These are phyloP conservation scores for Meteorus cinctellus DNA, from an alignment of 2,888 invertebrate species.

Conservation along the genomic window DNA sequence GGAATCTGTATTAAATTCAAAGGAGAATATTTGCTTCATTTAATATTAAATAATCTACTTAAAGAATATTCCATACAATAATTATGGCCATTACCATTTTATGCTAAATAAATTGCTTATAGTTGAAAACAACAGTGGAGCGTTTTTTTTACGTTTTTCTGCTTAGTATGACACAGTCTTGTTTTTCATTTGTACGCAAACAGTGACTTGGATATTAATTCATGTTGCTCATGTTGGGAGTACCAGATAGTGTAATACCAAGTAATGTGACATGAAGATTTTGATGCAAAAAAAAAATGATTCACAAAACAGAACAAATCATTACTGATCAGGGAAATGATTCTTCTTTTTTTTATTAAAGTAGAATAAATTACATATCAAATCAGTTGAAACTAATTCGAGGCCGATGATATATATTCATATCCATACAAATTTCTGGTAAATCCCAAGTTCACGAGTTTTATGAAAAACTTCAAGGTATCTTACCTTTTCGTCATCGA, in stretches of 20 bases:
- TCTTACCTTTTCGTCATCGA: conserved; percentile 70
- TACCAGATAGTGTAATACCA: conserved; percentile 27
- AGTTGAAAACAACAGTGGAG: not conserved
- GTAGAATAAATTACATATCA: conserved; percentile 29
- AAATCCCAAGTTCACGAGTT: conserved; percentile 32
- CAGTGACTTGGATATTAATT: conserved; percentile 43
- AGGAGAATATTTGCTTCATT: not conserved
- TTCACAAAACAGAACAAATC: not conserved
- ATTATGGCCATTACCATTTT: not conserved
- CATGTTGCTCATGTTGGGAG: conserved; percentile 44
- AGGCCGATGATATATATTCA: conserved; percentile 12
- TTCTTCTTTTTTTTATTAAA: conserved; percentile 37
- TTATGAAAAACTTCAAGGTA: conserved; percentile 31
- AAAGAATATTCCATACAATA: not conserved
- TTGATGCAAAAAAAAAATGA: conserved; percentile 2
- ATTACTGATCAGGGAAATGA: not conserved
- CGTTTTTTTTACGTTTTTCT: conserved; percentile 25
- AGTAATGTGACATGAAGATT: conserved; percentile 37
- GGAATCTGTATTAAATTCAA: conserved; percentile 40
- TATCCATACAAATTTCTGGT: not conserved
- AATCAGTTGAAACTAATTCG: conserved; percentile 19
- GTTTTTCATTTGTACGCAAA: conserved; percentile 36
- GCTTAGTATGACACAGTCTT: conserved; percentile 18
- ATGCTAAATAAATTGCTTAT: not conserved
- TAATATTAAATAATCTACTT: conserved; percentile 1